Base-by-base conservation (phyloP, 2,113 vertebrate species). In the Oryzias javanicus region DNA sequence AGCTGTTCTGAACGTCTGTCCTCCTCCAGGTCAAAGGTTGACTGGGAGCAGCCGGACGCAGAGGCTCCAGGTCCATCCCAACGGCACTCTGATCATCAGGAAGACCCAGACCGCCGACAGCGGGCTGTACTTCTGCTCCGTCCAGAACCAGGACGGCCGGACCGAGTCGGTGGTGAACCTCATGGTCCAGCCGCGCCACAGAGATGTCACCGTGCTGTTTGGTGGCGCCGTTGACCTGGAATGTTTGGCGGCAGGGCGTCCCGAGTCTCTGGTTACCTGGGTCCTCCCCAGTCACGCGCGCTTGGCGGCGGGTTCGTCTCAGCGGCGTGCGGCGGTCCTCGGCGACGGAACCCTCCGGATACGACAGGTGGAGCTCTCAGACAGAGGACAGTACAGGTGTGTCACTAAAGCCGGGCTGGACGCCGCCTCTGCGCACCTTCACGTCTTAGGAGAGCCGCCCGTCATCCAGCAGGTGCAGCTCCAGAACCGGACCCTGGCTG, bases 331-430 rank as follows among this genome's bases (percentile, higher is more conserved):
- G 46, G 86, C 77, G 3, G 78, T 96, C 20, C 72, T 91, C 7
- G 67, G 71, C 22, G 94, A 95, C 42, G 88, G 94, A 6, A 95
- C 93, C 0, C 86, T 97, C 15, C 77, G 74, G 58, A 93, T 98
- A 64, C 86, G 64, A 22, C 89, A 90, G 14, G 91, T 85, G 1
- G 76, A 79, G 3, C 90, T 91, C 61, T 74, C 89, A 0, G 94
- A 98, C 71, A 8, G 90, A 4, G 96, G 96, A 6, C 73, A 94
- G 29, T 98, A 96, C 77, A 89, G 92, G 79, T 98, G 96, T 2
- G 81, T 92, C 89, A 97, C 93, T 8, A 79, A 89, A 1, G 93
- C 91, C 0, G 96, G 96, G 14, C 82, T 89, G 0, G 94, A 96
- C 78, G 86, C 89, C 15, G 82, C 93, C 22, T 89, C 92, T 0